Evolutionary conservation across 2,888 invertebrate species (phyloP).

Genomic region (Apotomis betuletana): DNA sequence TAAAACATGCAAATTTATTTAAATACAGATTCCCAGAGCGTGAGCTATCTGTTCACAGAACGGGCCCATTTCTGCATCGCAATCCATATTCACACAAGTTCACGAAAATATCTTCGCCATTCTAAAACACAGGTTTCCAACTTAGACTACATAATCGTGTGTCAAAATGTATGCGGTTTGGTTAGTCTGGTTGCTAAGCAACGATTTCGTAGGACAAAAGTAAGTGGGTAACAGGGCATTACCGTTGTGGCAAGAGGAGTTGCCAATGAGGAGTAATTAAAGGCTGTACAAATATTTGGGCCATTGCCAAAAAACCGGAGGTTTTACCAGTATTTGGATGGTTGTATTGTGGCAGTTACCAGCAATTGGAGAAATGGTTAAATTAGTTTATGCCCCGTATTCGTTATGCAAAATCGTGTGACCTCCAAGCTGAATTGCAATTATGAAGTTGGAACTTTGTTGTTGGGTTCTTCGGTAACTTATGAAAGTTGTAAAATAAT

Average conservation of each 20-base stretch:
- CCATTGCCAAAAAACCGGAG: constrained; percentile 28
- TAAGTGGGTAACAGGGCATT: constrained; percentile 1
- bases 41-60: constrained; percentile 16
- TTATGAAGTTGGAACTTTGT: too few relatives aligned
- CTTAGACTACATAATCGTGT: background rate
- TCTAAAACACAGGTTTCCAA: background rate
- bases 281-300: constrained; percentile 30
- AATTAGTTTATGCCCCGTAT: too few relatives aligned
- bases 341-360: background rate
- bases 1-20: constrained; percentile 49
- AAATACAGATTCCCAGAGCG: constrained; percentile 43
- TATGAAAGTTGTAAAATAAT: too few relatives aligned
- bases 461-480: too few relatives aligned
- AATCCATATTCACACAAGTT: background rate
- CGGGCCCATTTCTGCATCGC: background rate
- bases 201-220: constrained; percentile 17
- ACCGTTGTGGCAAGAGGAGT: constrained; percentile 10
- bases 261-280: background rate
- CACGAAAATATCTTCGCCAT: background rate
- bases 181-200: background rate
- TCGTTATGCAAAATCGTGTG: too few relatives aligned
- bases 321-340: constrained; percentile 17
- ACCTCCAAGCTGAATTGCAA: too few relatives aligned
- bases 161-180: background rate
- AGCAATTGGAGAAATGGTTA: background rate